Evolutionary conservation across 2,113 vertebrate genomes (phyloP), one percentile per base, ranked within the genome.

Genomic region (Columbina picui): DNA sequence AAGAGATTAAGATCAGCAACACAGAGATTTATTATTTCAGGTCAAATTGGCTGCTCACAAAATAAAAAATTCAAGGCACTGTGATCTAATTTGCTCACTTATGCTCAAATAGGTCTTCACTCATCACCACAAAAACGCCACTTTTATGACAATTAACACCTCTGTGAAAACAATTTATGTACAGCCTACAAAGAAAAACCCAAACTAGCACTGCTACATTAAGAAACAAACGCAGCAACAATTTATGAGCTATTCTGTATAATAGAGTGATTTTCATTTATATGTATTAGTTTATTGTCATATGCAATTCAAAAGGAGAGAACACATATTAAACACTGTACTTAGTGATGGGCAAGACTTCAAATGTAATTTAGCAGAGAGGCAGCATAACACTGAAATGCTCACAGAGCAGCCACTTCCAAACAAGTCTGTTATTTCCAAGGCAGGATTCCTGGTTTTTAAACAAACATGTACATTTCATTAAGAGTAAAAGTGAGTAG

Each of bases 271-370:
- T 4, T 86, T 91, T 14, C 10, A 53, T 53, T 94, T 86, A 21
- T 13, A 82, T 3, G 10, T 36, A 86, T 85, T 85, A 83, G 53
- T 68, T 93, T 64, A 71, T 63, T 90, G 63, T 21, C 47, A 41
- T 86, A 55, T n/a, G 12, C 52, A 92, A 63, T 83, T 89, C 68
- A 71, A 86, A 94, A 85, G 69, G 50, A 94, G 94, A 89, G 87
- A 96, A 87, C 9, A 18, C 83, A 94, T 34, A 52, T 36, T 86
- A 93, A 71, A 92, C 36, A 36, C 30, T 63, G 50, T 91, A 96
- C 92, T 98, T 97, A 97, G 97, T 97, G 95, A 97, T 97, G 97
- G 97, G 97, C 97, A 98, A 95, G 88, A 94, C 85, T 55, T 32
- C 0, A 1, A 82, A 56, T 8, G 38, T 12, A 49, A 57, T 65